phyloP scores from a whole-genome alignment of 1,140 invertebrate genomes.

The Diprion similis region DNA sequence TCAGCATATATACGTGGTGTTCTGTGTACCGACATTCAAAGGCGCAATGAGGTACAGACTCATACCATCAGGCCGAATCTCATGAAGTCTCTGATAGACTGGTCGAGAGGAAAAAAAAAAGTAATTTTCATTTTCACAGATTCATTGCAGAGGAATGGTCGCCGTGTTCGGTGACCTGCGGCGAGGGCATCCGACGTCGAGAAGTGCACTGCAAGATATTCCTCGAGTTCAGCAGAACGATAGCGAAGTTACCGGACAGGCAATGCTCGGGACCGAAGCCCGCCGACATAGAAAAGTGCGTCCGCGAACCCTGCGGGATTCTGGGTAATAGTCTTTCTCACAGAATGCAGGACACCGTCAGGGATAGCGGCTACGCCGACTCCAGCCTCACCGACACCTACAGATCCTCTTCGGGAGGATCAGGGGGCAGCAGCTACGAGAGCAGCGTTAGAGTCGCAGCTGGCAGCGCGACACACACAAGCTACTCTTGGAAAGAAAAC shows the following conservation, averaged over 20 bases:
- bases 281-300: constrained; percentile 77
- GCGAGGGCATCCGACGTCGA: constrained; percentile 81
- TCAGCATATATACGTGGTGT: too few relatives aligned
- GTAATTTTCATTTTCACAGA: constrained; percentile 53
- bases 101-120: constrained; percentile 9
- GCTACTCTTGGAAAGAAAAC: constrained; percentile 84
- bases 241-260: constrained; percentile 85
- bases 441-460: constrained; percentile 65
- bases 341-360: constrained; percentile 58
- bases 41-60: too few relatives aligned
- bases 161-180: constrained; percentile 87
- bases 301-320: constrained; percentile 72
- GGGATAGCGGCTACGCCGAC: constrained; percentile 60
- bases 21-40: too few relatives aligned
- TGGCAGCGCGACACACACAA: constrained; percentile 63
- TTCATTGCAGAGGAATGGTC: constrained; percentile 84
- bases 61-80: too few relatives aligned
- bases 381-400: constrained; percentile 70
- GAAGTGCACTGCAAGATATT: constrained; percentile 92
- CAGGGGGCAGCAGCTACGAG: constrained; percentile 44
- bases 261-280: constrained; percentile 88
- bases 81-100: not conserved
- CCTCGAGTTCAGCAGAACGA: constrained; percentile 86
- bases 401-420: constrained; percentile 44
- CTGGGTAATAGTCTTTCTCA: constrained; percentile 53